Base-by-base conservation (phyloP, 2,888 invertebrate species). In the Pammene aurita region DNA sequence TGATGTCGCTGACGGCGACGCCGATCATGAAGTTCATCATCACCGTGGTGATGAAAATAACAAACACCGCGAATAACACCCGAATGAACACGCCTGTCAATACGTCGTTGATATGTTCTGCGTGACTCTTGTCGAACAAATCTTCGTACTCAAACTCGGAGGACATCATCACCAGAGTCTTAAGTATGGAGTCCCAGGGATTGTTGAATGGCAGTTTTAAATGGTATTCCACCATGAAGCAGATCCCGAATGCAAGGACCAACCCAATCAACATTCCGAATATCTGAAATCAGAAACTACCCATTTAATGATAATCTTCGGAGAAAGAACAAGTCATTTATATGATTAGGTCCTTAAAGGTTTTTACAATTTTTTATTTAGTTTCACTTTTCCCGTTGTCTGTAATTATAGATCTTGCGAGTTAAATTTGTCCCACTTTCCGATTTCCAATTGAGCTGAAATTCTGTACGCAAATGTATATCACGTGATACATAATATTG, bases 21-120 rank as follows among this genome's bases (percentile, higher is more conserved):
- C 88, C 88, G 26, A 87, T 79, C 75, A 89, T 80, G 13, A 89
- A 77, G 70, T 89, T 88, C 83, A 88, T 86, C 70, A 88, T 74
- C 0, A 87, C 84, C 26, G 87, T 81, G 0, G 86, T 79, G 13
- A 85, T 83, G 46, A 87, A 75, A 54, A 88, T 73, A 26, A 87
- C 74, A 72, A 87, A 89, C 5, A 79, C 55, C 2, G 85, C 74
- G 71, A 88, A 85, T 10, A 87, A 7, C 0, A 63, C 0, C 13
- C 42, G 63, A 26, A 44, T 42, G 42, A 54, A 10, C 2, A n/a
- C 42, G 18, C 10, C n/a, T 4, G 42, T 44, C 41, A 6, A 10
- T 7, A 41, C 41, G 10, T 41, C 41, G 7, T 54, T 34, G 2
- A 9, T 10, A 2, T 54, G 54, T n/a, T 42, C 42, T 26, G 42